Evolutionary conservation across 2,888 invertebrate genomes (phyloP), one percentile per base, ranked within the genome.

Genomic region (Syrista parreyssii): DNA sequence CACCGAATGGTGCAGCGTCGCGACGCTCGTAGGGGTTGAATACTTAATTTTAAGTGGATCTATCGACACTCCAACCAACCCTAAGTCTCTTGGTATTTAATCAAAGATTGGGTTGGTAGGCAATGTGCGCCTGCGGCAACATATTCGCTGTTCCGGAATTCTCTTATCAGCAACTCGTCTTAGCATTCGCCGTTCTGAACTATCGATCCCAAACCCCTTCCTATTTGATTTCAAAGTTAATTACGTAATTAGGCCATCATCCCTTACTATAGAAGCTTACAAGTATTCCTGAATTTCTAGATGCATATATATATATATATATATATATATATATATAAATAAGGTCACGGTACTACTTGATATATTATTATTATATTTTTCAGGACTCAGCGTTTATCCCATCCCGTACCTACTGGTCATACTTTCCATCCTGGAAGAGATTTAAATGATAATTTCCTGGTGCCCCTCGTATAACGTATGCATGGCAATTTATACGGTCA

Each of bases 361-460:
- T 23, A 55, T 4, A 40, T 15, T 55, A 23, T 40, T 40, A 55
- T 23, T 55, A 55, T 55, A 55, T 55, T 55, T 55, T 55, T 55
- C 23, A 55, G 23, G 23, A 55, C 55, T 55, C 68, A 34, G 73
- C 34, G 33, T 34, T 74, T 34, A 40, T 73, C 31, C 75, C 11
- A 36, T 72, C 68, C 31, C 33, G 68, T 68, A 40, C 74, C 31
- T 76, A 35, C 76, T 68, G 76, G 74, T 76, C 68, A 74, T 40
- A 76, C 73, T 73, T 73, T 76, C 33, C 15, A 15, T 31, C 73
- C 11, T 73, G 73, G 74, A 76, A 76, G 76, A 73, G 76, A 74
- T 33, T 76, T 76, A 76, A 76, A 74, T 76, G 73, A 76, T 76
- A 76, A 76, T 76, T 76, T 76, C 76, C 76, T 76, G 76, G 74